These are phyloP conservation scores for Nanorana parkeri DNA, from an alignment of 2,113 vertebrate species.

Conservation along the genomic window DNA sequence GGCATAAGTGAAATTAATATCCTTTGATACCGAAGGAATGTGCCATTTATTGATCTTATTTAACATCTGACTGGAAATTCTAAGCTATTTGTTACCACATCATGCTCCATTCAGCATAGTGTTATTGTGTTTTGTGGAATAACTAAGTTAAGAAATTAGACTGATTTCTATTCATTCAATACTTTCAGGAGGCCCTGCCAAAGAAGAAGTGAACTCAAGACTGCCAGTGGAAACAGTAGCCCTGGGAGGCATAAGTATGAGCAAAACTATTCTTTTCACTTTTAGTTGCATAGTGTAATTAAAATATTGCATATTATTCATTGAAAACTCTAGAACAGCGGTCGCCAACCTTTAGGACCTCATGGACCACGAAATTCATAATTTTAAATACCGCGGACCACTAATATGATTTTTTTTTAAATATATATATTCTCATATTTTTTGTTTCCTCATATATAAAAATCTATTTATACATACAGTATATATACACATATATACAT, in stretches of 20 bases:
- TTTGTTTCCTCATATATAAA: too few species aligned
- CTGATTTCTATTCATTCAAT: conserved; percentile 55
- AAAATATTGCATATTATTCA: neutral
- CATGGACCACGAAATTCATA: too few species aligned
- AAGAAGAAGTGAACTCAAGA: conserved; percentile 77
- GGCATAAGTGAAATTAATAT: neutral
- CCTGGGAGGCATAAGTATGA: conserved; percentile 90
- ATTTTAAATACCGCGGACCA: too few species aligned
- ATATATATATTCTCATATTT: too few species aligned
- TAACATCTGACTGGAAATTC: neutral
- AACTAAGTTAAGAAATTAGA: neutral
- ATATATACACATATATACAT: too few species aligned
- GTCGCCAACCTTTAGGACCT: too few species aligned
- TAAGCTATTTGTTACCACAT: neutral
- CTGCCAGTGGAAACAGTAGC: conserved; percentile 70
- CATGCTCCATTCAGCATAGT: neutral
- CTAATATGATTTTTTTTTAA: too few species aligned
- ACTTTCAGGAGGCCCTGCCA: conserved; percentile 77
- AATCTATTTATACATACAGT: too few species aligned
- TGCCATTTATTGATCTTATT: neutral
- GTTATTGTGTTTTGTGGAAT: neutral
- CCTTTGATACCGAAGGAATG: neutral
- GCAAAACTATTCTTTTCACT: neutral
- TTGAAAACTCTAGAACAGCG: too few species aligned
- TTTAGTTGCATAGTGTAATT: neutral